A percentile compares a stretch with the other conserved stretches of the same genome.
phyloP scores from a whole-genome alignment of 2,113 vertebrate species.

The Periophthalmodon schlosseri region DNA sequence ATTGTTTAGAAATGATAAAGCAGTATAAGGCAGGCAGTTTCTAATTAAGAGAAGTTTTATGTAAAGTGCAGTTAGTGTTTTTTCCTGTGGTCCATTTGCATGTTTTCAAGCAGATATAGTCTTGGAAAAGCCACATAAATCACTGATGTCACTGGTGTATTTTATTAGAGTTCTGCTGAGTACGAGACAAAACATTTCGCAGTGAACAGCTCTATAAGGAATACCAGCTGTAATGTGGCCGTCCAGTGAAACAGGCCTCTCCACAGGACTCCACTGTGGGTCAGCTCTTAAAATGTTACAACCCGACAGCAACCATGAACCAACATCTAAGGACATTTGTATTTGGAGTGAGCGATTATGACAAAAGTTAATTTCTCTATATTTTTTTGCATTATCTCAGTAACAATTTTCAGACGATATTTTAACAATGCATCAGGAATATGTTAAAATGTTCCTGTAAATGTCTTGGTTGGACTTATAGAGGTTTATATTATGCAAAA shows the following conservation, averaged over 20 bases:
- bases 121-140: conserved; percentile 52
- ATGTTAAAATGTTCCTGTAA: too few species aligned
- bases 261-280: conserved; percentile 31
- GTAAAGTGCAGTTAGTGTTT: not conserved
- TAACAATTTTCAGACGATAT: too few species aligned
- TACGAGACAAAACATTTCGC: conserved; percentile 46
- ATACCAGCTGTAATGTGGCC: conserved; percentile 31
- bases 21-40: not conserved
- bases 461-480: too few species aligned
- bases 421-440: too few species aligned
- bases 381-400: too few species aligned
- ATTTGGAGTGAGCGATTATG: conserved; percentile 4
- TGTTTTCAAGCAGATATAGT: conserved; percentile 5
- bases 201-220: conserved; percentile 45
- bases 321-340: conserved; percentile 29
- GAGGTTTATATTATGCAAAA: too few species aligned
- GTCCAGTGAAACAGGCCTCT: conserved; percentile 26
- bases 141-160: conserved; percentile 22
- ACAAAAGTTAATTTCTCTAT: too few species aligned
- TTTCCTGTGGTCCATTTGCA: not conserved
- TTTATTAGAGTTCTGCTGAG: conserved; percentile 31
- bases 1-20: not conserved
- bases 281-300: conserved; percentile 50
- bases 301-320: conserved; percentile 25
- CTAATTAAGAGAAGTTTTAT: not conserved